Conservation (phyloP, 2,113 vertebrate species). For the Malurus elegans region DNA sequence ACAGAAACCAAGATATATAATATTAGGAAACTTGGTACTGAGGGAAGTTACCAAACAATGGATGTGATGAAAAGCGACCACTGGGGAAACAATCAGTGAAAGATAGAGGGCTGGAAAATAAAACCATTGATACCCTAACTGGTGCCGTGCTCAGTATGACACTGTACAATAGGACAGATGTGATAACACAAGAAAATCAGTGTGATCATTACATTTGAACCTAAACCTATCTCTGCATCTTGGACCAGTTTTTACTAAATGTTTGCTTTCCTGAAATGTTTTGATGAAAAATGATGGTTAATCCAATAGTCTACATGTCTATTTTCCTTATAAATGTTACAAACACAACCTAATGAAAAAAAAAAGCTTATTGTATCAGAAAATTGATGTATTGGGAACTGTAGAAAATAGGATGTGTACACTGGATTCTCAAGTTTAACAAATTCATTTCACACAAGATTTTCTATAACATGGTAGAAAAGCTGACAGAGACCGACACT, state of each 20-base stretch:
- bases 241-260: neutral
- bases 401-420: neutral
- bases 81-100: neutral
- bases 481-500: accelerated
- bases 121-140: neutral
- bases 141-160: neutral
- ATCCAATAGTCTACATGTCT: neutral
- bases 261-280: neutral
- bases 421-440: neutral
- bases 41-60: neutral
- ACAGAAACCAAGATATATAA: neutral
- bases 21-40: neutral
- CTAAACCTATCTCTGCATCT: neutral
- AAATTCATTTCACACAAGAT: neutral
- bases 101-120: slow-evolving; percentile 13
- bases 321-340: neutral
- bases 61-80: neutral
- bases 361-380: neutral
- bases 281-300: neutral
- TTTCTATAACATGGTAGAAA: neutral
- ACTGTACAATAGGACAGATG: neutral
- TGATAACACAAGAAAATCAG: neutral
- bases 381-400: neutral
- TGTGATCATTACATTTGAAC: neutral
- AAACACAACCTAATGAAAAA: neutral